Evolutionary conservation across 1,140 invertebrate genomes (phyloP).

Genomic region (Cydia fagiglandana): DNA sequence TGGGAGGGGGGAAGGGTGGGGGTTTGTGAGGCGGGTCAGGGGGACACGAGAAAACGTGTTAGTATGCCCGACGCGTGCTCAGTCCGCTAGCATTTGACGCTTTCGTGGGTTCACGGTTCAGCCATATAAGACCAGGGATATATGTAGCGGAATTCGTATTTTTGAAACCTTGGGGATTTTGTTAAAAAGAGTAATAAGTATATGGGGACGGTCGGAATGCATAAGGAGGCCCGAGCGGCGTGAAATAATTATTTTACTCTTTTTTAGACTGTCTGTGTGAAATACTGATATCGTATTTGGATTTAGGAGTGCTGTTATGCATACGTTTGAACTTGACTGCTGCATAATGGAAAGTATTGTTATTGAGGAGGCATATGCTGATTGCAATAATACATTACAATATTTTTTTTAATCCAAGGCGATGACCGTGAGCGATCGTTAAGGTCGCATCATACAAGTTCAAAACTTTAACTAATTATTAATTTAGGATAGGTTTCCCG

Average conservation of each 20-base stretch:
- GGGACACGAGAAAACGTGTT: constrained; percentile 7
- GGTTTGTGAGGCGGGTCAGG: background rate
- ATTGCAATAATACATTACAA: no score
- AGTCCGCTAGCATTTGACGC: constrained; percentile 24
- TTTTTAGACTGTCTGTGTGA: constrained; percentile 11
- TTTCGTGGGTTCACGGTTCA: constrained; percentile 15
- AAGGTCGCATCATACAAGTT: no score
- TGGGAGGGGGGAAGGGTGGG: background rate
- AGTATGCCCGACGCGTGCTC: constrained; percentile 23
- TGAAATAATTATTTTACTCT: background rate
- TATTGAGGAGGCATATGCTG: no score
- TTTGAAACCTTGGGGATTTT: constrained; percentile 25
- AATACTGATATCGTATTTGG: background rate
- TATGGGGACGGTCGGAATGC: constrained; percentile 4
- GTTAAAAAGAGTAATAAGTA: constrained; percentile 28
- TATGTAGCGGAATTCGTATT: constrained; percentile 10
- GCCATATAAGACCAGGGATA: constrained; percentile 20
- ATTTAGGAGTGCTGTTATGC: no score
- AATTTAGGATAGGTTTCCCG: no score
- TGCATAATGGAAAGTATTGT: no score
- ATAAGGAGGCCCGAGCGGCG: background rate
- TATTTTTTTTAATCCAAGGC: no score
- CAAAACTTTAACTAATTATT: no score
- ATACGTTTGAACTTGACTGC: no score
- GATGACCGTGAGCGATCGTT: no score